Conservation (phyloP, 2,113 vertebrate species). For the Coregonus clupeaformis region DNA sequence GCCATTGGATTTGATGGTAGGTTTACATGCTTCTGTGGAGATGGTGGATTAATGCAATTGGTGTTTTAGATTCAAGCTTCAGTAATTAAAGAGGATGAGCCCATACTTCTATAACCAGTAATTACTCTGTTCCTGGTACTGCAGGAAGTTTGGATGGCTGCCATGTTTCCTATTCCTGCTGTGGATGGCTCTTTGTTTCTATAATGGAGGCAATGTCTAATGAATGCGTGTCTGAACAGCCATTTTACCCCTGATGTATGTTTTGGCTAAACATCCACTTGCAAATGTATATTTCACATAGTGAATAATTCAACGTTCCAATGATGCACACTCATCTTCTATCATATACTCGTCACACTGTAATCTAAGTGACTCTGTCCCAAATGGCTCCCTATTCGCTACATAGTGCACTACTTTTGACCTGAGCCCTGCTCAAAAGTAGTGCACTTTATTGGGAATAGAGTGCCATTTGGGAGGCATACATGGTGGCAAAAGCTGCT, state of each 20-base stretch:
- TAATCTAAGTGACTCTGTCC: too few relatives aligned
- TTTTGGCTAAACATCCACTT: conserved; percentile 22
- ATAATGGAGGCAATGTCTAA: conserved; percentile 42
- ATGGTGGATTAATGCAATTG: conserved; percentile 19
- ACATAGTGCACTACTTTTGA: too few relatives aligned
- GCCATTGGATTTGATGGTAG: background rate
- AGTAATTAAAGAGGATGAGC: conserved; percentile 46
- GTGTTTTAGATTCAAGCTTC: conserved; percentile 28
- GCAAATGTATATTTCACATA: conserved; percentile 24
- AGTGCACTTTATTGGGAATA: too few relatives aligned
- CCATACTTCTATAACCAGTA: conserved; percentile 44
- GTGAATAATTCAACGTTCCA: conserved; percentile 1
- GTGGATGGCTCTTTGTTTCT: conserved; percentile 39
- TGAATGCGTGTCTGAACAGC: conserved; percentile 14
- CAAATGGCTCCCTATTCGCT: too few relatives aligned
- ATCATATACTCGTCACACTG: too few relatives aligned
- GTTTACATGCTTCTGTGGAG: conserved; percentile 4
- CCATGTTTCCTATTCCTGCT: conserved; percentile 46
- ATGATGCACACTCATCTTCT: background rate
- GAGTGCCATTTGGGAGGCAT: too few relatives aligned
- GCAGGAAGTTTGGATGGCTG: conserved; percentile 42
- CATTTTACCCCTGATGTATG: conserved; percentile 10
- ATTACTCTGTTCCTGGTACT: conserved; percentile 50
- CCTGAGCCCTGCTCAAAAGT: too few relatives aligned
- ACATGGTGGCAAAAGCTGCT: too few relatives aligned